Evolutionary conservation across 2,797 vertebrate genomes (phyloP).

Genomic region (Trematomus bernacchii): DNA sequence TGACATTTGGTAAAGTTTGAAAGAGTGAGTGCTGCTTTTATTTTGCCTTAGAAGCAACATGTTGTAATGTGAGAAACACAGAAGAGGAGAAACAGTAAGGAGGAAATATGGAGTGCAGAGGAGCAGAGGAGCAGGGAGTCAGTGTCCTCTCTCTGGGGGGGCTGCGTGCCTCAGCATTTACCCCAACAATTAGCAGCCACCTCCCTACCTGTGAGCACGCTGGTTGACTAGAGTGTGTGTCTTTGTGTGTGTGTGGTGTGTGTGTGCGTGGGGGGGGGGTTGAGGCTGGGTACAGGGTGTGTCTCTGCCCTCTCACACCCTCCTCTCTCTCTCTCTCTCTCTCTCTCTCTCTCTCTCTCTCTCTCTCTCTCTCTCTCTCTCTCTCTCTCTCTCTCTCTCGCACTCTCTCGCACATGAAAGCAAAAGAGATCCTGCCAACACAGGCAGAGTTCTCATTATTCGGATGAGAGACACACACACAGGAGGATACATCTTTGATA

Average conservation of each 20-base stretch:
- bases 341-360: constrained; percentile 25
- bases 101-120: no score
- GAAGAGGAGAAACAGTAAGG: no score
- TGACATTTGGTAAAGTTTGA: no score
- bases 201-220: constrained; percentile 20
- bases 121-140: no score
- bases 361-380: constrained; percentile 5
- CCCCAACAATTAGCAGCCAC: constrained; percentile 61
- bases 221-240: no score
- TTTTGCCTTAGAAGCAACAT: no score
- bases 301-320: constrained; percentile 28
- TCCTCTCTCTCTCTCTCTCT: constrained; percentile 8
- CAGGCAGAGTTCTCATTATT: neutral
- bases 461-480: neutral
- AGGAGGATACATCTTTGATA: no score
- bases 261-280: constrained; percentile 22
- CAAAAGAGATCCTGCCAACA: constrained; percentile 73
- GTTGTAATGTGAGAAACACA: no score
- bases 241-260: neutral
- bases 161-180: constrained; percentile 57
- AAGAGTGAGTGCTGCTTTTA: no score
- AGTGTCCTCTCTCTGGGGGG: neutral
- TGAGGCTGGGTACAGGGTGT: neutral
- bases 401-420: constrained; percentile 66
- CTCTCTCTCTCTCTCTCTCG: constrained; percentile 19